phyloP scores from a whole-genome alignment of 2,888 invertebrate species.

The Pyralis farinalis region DNA sequence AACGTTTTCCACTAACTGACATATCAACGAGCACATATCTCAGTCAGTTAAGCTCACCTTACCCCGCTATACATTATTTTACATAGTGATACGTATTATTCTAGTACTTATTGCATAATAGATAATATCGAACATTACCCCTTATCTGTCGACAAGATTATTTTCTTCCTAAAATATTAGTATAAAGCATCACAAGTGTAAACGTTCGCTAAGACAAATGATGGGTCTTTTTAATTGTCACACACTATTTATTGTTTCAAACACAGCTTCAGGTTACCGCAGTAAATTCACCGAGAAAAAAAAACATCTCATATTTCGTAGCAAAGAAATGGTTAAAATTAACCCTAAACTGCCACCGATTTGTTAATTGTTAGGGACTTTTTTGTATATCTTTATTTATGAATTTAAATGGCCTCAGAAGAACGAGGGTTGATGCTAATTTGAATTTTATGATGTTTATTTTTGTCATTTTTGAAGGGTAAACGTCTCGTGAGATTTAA shows the following conservation, averaged over 20 bases:
- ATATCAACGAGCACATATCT: too few relatives aligned
- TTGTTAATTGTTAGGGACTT: constrained; percentile 75
- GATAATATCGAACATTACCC: too few relatives aligned
- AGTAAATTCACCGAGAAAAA: constrained; percentile 36
- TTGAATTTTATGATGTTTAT: constrained; percentile 76
- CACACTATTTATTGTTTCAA: constrained; percentile 60
- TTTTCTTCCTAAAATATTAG: too few relatives aligned
- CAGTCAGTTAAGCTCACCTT: too few relatives aligned
- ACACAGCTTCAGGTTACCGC: constrained; percentile 56
- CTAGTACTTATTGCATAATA: too few relatives aligned
- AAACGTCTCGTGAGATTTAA: constrained; percentile 37
- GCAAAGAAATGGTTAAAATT: constrained; percentile 66
- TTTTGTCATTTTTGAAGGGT: constrained; percentile 55
- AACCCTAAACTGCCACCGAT: constrained; percentile 68
- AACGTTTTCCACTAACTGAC: too few relatives aligned
- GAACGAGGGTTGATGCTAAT: constrained; percentile 68
- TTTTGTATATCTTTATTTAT: constrained; percentile 66
- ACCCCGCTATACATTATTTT: too few relatives aligned
- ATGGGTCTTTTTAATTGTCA: constrained; percentile 38
- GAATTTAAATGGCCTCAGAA: constrained; percentile 70
- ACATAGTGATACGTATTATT: too few relatives aligned
- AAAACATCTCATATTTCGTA: constrained; percentile 39
- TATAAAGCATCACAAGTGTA: too few relatives aligned
- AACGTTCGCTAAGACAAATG: constrained; percentile 1
- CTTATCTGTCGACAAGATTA: too few relatives aligned